These are phyloP conservation scores for Lycocerus yunnanus DNA, from an alignment of 2,888 invertebrate genomes.

Conservation along the genomic window DNA sequence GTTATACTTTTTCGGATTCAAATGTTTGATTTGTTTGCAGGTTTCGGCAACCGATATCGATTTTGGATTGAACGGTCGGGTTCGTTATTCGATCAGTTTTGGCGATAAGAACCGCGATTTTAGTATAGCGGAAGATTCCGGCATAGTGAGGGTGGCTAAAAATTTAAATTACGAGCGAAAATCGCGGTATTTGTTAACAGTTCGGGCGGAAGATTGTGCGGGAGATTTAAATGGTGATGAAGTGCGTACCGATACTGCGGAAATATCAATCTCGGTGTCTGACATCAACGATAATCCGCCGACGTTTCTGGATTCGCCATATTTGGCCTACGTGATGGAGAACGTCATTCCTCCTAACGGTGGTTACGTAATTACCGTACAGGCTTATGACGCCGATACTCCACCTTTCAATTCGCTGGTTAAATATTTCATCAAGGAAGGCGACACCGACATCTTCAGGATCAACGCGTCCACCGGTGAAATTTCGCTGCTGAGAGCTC, in stretches of 20 bases:
- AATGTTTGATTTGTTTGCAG: slow-evolving; percentile 53
- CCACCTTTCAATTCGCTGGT: slow-evolving; percentile 89
- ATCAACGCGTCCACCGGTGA: slow-evolving; percentile 92
- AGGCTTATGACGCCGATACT: slow-evolving; percentile 90
- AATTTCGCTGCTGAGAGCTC: slow-evolving; percentile 78
- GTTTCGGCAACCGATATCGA: slow-evolving; percentile 89
- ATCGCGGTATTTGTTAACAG: slow-evolving; percentile 78
- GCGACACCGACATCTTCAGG: slow-evolving; percentile 87
- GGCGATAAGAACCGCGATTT: slow-evolving; percentile 93
- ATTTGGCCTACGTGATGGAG: slow-evolving; percentile 92
- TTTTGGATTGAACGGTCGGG: slow-evolving; percentile 87
- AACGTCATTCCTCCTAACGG: slow-evolving; percentile 81
- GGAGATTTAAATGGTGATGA: slow-evolving; percentile 63
- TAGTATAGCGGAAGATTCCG: slow-evolving; percentile 89
- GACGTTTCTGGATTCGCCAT: slow-evolving; percentile 92
- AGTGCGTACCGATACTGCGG: slow-evolving; percentile 72
- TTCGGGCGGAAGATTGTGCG: slow-evolving; percentile 88
- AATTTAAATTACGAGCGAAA: slow-evolving; percentile 92
- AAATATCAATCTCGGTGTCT: slow-evolving; percentile 81
- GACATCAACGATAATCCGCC: slow-evolving; percentile 96
- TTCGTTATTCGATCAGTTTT: slow-evolving; percentile 85
- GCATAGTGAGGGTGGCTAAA: slow-evolving; percentile 88
- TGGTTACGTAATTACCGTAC: slow-evolving; percentile 81
- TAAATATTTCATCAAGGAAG: slow-evolving; percentile 91
- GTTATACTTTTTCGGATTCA: neutral